Evolutionary conservation across 2,797 vertebrate genomes (phyloP).

Genomic region (Spinus olivaceus): DNA sequence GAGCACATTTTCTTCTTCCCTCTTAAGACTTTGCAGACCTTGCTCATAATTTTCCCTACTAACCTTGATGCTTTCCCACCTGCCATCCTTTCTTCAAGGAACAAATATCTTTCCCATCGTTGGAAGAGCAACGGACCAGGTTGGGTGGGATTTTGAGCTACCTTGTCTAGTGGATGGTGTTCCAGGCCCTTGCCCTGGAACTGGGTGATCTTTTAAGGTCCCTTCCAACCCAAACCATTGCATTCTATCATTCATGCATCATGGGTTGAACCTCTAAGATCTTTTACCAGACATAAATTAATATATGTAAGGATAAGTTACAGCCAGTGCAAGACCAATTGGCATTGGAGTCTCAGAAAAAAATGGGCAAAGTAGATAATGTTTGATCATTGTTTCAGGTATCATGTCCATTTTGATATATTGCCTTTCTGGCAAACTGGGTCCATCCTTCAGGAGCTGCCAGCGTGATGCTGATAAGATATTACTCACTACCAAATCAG

Average conservation of each 20-base stretch:
- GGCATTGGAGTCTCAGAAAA: background rate
- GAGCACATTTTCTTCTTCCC: background rate
- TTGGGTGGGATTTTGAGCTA: background rate
- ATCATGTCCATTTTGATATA: background rate
- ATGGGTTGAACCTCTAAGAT: background rate
- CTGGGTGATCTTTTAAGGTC: background rate
- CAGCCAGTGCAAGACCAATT: background rate
- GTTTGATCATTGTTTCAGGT: background rate
- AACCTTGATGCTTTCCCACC: background rate
- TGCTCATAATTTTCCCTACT: background rate
- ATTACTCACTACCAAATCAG: background rate
- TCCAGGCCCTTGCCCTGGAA: background rate
- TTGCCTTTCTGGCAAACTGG: background rate
- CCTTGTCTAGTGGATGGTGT: accelerated
- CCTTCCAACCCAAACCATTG: background rate
- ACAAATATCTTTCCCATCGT: background rate
- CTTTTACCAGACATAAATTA: background rate
- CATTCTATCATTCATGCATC: background rate
- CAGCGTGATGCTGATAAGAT: background rate
- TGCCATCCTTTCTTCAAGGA: background rate
- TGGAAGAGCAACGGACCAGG: background rate
- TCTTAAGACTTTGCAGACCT: background rate
- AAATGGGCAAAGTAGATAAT: background rate
- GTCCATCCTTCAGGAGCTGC: background rate
- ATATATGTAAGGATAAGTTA: background rate